Evolutionary conservation across 2,113 vertebrate species (phyloP).

Genomic region (Capreolus pygargus): DNA sequence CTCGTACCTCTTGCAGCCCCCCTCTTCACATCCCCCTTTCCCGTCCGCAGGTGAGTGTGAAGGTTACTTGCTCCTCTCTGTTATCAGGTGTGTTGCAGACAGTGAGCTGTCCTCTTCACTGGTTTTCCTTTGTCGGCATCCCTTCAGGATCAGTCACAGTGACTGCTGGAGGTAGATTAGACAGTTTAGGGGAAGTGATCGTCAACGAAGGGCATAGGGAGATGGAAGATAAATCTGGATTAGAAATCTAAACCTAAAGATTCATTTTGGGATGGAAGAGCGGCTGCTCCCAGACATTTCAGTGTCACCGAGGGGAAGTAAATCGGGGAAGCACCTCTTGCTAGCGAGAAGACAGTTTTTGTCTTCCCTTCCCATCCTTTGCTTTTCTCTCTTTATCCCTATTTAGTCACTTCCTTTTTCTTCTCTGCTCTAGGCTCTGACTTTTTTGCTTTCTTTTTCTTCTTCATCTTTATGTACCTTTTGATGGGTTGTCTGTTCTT

Average conservation of each 20-base stretch:
- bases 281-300: background rate
- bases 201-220: background rate
- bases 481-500: background rate
- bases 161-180: background rate
- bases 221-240: background rate
- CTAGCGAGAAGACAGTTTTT: background rate
- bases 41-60: too few species aligned
- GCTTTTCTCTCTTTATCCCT: background rate
- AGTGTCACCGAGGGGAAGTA: background rate
- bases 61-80: background rate
- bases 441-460: background rate
- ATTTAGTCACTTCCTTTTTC: background rate
- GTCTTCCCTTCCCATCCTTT: background rate
- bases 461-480: background rate
- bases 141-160: background rate
- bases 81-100: background rate
- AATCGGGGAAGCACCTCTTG: background rate
- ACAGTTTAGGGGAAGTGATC: background rate
- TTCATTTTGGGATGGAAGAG: background rate
- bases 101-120: background rate
- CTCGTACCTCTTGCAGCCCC: background rate
- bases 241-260: background rate
- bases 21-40: rapidly evolving
- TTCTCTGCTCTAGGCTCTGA: background rate
- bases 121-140: background rate